These are phyloP conservation scores for Calyptomena viridis DNA, from an alignment of 2,113 vertebrate genomes.

Conservation along the genomic window DNA sequence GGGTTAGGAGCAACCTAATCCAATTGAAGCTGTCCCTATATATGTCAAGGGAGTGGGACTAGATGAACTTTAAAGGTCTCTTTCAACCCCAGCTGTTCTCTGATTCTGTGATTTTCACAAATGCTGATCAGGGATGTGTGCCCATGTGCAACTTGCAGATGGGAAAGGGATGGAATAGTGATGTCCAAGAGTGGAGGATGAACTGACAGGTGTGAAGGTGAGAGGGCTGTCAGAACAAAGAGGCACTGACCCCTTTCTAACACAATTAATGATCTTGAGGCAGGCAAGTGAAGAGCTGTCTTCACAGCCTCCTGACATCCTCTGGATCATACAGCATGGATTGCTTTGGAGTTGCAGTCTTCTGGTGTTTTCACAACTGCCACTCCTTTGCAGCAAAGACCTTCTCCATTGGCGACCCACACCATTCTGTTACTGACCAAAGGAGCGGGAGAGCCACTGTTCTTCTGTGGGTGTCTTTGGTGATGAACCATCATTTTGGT, in stretches of 20 bases:
- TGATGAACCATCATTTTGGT: background rate
- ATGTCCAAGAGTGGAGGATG: background rate
- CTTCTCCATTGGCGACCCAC: background rate
- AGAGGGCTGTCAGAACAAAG: background rate
- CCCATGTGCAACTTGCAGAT: rapidly evolving
- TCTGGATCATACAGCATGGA: background rate
- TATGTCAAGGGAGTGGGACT: background rate
- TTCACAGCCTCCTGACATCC: background rate
- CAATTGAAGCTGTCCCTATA: background rate
- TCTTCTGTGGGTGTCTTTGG: background rate
- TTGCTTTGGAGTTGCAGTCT: background rate
- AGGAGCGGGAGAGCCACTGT: background rate
- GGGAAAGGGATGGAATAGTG: background rate
- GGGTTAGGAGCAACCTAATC: background rate
- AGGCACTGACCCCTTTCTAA: background rate
- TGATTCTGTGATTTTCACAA: background rate
- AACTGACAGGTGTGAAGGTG: background rate
- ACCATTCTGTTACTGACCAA: background rate
- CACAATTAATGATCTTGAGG: background rate
- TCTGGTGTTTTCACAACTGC: background rate
- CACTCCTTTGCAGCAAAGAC: background rate
- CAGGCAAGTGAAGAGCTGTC: background rate
- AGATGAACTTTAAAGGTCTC: background rate
- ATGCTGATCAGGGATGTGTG: background rate
- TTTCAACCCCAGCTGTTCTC: background rate